These are phyloP conservation scores for Nothoprocta pentlandii DNA, from an alignment of 2,113 vertebrate genomes.

Conservation along the genomic window DNA sequence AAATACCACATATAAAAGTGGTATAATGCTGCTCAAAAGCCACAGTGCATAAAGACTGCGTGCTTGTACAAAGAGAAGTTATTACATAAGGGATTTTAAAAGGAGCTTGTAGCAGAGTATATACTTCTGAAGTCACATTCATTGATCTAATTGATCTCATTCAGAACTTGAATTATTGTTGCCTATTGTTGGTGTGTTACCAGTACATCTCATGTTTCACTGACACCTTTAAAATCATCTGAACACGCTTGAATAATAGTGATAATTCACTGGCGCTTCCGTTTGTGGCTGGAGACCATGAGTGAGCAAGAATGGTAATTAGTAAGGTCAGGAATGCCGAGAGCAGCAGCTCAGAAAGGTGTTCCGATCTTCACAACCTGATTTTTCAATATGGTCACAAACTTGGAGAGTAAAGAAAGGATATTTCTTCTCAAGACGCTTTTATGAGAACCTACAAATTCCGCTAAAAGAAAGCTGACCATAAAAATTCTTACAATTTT, in stretches of 20 bases:
- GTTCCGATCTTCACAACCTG: neutral
- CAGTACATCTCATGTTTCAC: neutral
- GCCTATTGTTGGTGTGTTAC: no score
- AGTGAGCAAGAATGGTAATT: neutral
- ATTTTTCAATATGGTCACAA: neutral
- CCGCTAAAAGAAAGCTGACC: neutral
- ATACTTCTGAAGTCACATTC: neutral
- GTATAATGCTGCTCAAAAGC: neutral
- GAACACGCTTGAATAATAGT: neutral
- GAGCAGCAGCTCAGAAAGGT: neutral
- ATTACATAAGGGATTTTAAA: neutral
- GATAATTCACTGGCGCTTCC: constrained; percentile 6
- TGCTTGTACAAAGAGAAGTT: neutral
- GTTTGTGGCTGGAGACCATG: neutral
- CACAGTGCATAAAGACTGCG: neutral
- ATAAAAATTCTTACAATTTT: neutral
- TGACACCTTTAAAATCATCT: constrained; percentile 7
- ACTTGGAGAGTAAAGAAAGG: constrained; percentile 14
- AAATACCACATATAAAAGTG: neutral
- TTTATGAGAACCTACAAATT: constrained; percentile 19
- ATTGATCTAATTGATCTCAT: no score
- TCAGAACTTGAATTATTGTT: no score
- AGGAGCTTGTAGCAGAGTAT: neutral
- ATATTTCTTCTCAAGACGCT: neutral
- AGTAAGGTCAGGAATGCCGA: neutral